These are phyloP conservation scores for Morus bassanus DNA, from an alignment of 2,797 vertebrate genomes.

Conservation along the genomic window DNA sequence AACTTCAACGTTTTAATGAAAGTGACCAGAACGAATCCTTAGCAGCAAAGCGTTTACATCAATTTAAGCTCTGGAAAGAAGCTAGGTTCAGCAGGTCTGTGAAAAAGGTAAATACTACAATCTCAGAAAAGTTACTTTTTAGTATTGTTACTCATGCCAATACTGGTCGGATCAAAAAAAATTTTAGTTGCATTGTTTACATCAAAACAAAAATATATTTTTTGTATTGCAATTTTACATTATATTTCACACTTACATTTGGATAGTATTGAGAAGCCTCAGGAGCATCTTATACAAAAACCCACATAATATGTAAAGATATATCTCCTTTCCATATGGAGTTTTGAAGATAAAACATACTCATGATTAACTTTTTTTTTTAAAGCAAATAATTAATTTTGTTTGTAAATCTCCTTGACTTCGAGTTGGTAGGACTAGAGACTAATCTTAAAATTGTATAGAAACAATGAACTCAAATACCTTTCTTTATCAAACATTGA, in stretches of 20 bases:
- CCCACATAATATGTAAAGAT: not conserved
- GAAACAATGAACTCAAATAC: not conserved
- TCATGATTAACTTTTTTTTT: not conserved
- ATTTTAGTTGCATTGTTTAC: not conserved
- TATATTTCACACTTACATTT: not conserved
- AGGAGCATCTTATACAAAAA: not conserved
- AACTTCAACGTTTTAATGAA: constrained; percentile 70
- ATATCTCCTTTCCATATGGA: not conserved
- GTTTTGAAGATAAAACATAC: not conserved
- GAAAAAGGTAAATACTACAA: not conserved
- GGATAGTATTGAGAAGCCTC: not conserved
- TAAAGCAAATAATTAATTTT: not conserved
- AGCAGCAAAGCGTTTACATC: constrained; percentile 72
- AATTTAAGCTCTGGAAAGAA: constrained; percentile 66
- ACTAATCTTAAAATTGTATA: not conserved
- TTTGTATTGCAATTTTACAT: not conserved
- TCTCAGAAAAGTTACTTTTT: not conserved
- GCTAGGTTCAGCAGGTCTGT: constrained; percentile 15
- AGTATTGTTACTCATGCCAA: not conserved
- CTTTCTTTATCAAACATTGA: not conserved
- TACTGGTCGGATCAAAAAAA: not conserved
- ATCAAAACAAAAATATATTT: not conserved
- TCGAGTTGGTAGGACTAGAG: not conserved
- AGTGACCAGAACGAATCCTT: constrained; percentile 81
- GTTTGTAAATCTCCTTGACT: not conserved